A percentile compares a stretch with the other conserved stretches of the same genome.
Conservation (phyloP, 2,797 vertebrate species). For the Gobionotothen gibberifrons region DNA sequence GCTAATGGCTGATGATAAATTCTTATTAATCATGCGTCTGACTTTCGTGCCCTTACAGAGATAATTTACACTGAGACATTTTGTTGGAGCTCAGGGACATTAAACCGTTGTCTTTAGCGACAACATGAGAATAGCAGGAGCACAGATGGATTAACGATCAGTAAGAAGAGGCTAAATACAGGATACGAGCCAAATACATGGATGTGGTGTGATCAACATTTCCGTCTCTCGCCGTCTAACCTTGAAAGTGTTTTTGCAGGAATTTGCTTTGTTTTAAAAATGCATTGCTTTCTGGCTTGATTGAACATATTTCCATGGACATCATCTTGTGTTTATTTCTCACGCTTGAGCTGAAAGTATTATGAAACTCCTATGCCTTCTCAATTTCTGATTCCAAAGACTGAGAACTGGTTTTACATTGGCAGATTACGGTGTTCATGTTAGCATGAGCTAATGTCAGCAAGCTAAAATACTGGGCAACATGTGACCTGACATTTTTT, state of each 20-base stretch:
- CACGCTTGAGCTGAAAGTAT: neutral
- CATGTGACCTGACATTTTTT: neutral
- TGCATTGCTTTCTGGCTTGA: neutral
- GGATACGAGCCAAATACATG: conserved; percentile 54
- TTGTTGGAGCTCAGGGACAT: conserved; percentile 9
- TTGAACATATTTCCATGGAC: neutral
- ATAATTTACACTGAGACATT: conserved; percentile 30
- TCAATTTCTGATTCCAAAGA: neutral
- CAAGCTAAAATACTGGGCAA: no score
- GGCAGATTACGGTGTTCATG: neutral
- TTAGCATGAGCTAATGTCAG: neutral
- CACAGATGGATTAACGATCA: conserved; percentile 46
- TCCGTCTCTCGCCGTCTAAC: neutral
- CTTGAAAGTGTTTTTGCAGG: neutral
- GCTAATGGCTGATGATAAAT: conserved; percentile 26
- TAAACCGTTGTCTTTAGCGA: conserved; percentile 28
- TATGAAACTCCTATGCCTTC: neutral
- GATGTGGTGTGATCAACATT: conserved; percentile 14
- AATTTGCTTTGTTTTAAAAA: neutral
- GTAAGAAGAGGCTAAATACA: conserved; percentile 58
- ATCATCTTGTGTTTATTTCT: neutral
- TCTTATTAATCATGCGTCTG: conserved; percentile 37
- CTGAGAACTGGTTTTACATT: neutral
- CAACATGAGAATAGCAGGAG: conserved; percentile 11
- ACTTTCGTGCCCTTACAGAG: conserved; percentile 30